phyloP scores from a whole-genome alignment of 2,888 invertebrate species.

The Cerceris rybyensis region DNA sequence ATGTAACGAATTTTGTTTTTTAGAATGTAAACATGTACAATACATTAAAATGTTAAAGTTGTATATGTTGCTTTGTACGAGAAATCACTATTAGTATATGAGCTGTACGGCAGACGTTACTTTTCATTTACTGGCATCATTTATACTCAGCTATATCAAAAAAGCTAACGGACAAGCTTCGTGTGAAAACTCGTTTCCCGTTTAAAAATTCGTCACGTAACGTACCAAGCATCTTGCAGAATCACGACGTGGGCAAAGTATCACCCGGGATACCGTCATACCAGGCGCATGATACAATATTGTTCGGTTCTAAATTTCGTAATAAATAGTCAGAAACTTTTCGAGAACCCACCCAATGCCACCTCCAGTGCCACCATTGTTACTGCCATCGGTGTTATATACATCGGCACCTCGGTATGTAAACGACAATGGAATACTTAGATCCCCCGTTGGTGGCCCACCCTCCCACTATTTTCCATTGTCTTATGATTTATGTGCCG shows the following conservation, averaged over 20 bases:
- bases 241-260: background rate
- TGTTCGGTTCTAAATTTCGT: constrained; percentile 39
- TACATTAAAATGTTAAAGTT: too few relatives aligned
- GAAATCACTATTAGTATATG: too few relatives aligned
- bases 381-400: constrained; percentile 19
- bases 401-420: constrained; percentile 40
- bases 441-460: constrained; percentile 68
- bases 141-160: background rate
- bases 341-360: constrained; percentile 3
- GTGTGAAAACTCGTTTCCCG: too few relatives aligned
- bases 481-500: constrained; percentile 78
- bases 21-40: too few relatives aligned
- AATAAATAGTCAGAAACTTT: constrained; percentile 49
- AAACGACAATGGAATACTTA: constrained; percentile 74
- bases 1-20: too few relatives aligned
- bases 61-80: too few relatives aligned
- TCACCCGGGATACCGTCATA: background rate
- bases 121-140: background rate
- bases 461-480: constrained; percentile 72
- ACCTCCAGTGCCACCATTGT: constrained; percentile 29
- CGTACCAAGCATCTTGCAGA: background rate
- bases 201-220: too few relatives aligned
- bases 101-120: too few relatives aligned
- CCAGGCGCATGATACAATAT: constrained; percentile 44
- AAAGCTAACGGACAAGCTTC: too few relatives aligned